Evolutionary conservation across 2,113 vertebrate species (phyloP).

Genomic region (Psittacula cyanocephala): DNA sequence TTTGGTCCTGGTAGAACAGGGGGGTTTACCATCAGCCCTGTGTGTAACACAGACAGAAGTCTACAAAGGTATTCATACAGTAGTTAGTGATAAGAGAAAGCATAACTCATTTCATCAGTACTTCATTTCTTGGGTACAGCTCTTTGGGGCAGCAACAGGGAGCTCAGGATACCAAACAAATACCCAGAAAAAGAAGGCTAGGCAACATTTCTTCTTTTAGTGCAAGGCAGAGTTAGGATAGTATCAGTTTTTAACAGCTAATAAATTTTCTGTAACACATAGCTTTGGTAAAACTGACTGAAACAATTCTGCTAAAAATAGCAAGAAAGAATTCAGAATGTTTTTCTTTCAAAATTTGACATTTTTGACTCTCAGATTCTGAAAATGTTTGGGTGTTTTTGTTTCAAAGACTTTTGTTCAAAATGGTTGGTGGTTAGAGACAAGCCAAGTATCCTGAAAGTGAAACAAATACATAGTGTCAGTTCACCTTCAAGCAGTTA

Average conservation of each 20-base stretch:
- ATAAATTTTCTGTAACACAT: not conserved
- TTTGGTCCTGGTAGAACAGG: not conserved
- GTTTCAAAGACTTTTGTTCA: not conserved
- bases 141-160: not conserved
- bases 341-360: not conserved
- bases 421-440: not conserved
- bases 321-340: not conserved
- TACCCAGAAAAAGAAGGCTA: not conserved
- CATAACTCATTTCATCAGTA: not conserved
- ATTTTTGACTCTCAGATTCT: not conserved
- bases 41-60: not conserved
- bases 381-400: not conserved
- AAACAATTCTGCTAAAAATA: not conserved
- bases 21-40: not conserved
- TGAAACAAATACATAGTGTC: not conserved
- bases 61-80: not conserved
- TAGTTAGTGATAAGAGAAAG: not conserved
- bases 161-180: not conserved
- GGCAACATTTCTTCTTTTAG: not conserved
- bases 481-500: not conserved
- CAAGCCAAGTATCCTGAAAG: not conserved
- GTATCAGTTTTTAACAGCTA: not conserved
- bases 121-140: not conserved
- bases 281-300: not conserved
- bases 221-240: not conserved